Percentiles rank a stretch among this genome's conserved stretches.
Evolutionary conservation across 2,888 invertebrate genomes (phyloP).

Genomic region (Endotricha flammealis): DNA sequence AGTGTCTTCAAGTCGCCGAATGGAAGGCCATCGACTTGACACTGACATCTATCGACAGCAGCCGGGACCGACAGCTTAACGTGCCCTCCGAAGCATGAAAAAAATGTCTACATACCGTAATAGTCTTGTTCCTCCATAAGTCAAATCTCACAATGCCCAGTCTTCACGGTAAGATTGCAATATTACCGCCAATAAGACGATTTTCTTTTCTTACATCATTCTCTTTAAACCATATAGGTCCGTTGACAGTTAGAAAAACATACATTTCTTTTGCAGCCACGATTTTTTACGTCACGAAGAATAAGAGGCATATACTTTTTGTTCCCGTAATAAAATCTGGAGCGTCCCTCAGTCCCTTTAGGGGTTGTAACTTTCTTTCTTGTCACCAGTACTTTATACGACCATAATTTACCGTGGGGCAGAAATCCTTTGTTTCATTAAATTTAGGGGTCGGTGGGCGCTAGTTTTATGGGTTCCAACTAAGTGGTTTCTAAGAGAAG

Average conservation of each 20-base stretch:
- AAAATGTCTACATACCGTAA: too few relatives aligned
- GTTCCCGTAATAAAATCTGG: slow-evolving; percentile 63
- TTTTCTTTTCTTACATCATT: too few relatives aligned
- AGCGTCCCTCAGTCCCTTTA: slow-evolving; percentile 56
- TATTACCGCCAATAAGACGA: too few relatives aligned
- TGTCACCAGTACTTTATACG: slow-evolving; percentile 64
- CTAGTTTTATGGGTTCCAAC: slow-evolving; percentile 36
- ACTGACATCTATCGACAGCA: too few relatives aligned
- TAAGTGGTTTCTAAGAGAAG: slow-evolving; percentile 10
- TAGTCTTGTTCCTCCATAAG: too few relatives aligned
- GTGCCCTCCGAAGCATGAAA: too few relatives aligned
- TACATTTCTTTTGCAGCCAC: slow-evolving; percentile 32
- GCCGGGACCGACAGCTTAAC: too few relatives aligned
- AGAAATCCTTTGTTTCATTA: slow-evolving; percentile 55
- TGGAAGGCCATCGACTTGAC: too few relatives aligned
- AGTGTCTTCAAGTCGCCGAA: too few relatives aligned
- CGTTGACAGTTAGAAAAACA: slow-evolving; percentile 14
- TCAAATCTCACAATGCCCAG: too few relatives aligned
- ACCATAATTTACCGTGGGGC: slow-evolving; percentile 52
- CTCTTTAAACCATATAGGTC: too few relatives aligned
- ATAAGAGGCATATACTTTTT: slow-evolving; percentile 47
- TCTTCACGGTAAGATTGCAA: too few relatives aligned
- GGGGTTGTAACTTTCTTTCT: slow-evolving; percentile 58
- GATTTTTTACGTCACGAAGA: slow-evolving; percentile 48
- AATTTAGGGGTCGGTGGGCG: slow-evolving; percentile 34